These are phyloP conservation scores for Chaetogeoica ovagalla DNA, from an alignment of 2,888 invertebrate genomes.

Conservation along the genomic window DNA sequence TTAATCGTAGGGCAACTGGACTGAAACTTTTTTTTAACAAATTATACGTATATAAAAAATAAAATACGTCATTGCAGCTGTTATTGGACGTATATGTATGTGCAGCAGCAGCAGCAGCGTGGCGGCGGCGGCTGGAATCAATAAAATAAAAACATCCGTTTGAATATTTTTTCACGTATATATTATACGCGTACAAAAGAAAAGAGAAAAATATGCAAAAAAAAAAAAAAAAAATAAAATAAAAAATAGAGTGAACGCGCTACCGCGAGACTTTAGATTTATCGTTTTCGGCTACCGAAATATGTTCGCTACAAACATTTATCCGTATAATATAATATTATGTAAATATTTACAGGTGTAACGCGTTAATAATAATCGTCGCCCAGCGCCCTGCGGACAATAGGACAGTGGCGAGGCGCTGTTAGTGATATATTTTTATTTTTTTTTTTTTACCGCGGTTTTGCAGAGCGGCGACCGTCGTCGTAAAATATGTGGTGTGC, in stretches of 20 bases:
- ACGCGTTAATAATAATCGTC: not conserved
- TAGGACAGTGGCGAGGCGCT: not conserved
- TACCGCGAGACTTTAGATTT: slow-evolving; percentile 39
- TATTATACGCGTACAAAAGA: not conserved
- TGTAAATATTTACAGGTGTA: slow-evolving; percentile 2
- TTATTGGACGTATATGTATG: slow-evolving; percentile 26
- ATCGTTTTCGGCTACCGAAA: slow-evolving; percentile 52
- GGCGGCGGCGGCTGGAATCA: not conserved
- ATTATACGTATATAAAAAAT: too few relatives aligned
- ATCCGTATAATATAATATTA: not conserved
- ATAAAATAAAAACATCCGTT: not conserved
- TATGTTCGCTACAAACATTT: slow-evolving; percentile 8
- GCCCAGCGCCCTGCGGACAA: slow-evolving; percentile 15
- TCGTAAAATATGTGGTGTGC: not conserved
- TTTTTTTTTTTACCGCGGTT: too few relatives aligned
- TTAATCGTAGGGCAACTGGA: too few relatives aligned
- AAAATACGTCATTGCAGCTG: too few relatives aligned
- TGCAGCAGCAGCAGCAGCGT: not conserved
- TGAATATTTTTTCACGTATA: slow-evolving; percentile 20
- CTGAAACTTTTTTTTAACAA: too few relatives aligned
- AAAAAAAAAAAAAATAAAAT: not conserved
- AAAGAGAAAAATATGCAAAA: too few relatives aligned
- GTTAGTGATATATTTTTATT: not conserved
- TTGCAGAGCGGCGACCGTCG: too few relatives aligned
- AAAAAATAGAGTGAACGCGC: slow-evolving; percentile 22